A percentile compares a stretch with the other conserved stretches of the same genome.
Conservation (phyloP, 2,113 vertebrate genomes). For the Leuciscus idus region DNA sequence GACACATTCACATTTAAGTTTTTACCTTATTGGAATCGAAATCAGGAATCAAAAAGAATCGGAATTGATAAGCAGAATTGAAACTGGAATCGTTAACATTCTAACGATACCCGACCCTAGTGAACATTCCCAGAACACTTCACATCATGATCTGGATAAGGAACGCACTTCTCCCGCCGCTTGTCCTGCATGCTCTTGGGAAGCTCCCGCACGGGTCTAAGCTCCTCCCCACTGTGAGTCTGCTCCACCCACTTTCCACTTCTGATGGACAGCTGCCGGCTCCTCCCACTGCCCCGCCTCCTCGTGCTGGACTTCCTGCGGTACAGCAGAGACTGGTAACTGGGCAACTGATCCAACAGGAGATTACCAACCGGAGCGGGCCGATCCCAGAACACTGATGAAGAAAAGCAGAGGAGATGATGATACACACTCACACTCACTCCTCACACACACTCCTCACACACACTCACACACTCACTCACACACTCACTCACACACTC, state of each 20-base stretch:
- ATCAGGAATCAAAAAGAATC: too few species aligned
- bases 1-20: too few species aligned
- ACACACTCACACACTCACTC: too few species aligned
- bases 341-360: slow-evolving; percentile 90
- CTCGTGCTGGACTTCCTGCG: slow-evolving; percentile 70
- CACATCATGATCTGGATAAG: too few species aligned
- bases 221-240: slow-evolving; percentile 34
- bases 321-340: slow-evolving; percentile 84
- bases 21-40: too few species aligned
- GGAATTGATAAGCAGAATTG: too few species aligned
- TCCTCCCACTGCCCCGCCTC: slow-evolving; percentile 56
- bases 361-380: slow-evolving; percentile 67
- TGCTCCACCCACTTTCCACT: slow-evolving; percentile 60
- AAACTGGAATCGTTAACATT: too few species aligned
- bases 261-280: slow-evolving; percentile 62
- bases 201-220: slow-evolving; percentile 71
- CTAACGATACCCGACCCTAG: too few species aligned
- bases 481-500: fast-evolving
- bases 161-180: slow-evolving; percentile 77
- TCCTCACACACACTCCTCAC: too few species aligned
- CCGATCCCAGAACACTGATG: slow-evolving; percentile 68
- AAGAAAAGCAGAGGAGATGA: background rate
- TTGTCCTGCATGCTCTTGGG: slow-evolving; percentile 79
- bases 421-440: too few species aligned
- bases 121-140: too few species aligned